Evolutionary conservation across 2,797 vertebrate genomes (phyloP), one percentile per base, ranked within the genome.

Genomic region (Sparus aurata): DNA sequence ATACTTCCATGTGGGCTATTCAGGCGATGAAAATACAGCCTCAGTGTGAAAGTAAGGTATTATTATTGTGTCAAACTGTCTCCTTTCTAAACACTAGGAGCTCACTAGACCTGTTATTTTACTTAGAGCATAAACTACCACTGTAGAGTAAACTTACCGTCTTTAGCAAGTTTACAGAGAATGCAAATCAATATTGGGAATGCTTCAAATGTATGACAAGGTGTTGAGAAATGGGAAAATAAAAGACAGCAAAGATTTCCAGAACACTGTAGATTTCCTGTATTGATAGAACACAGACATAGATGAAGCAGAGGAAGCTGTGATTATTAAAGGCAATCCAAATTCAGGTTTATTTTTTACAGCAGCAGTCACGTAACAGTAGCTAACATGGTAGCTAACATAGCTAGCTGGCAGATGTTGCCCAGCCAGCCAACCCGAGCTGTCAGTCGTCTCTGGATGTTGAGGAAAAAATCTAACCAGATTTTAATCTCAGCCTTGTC

Each of bases 11-110:
- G 60, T 64, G 58, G 47, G 3, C 2, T 2, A 43, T 49, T 43
- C 23, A 30, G 17, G 23, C 45, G 17, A 46, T 55, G 45, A 70
- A 18, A 73, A n/a, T 34, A 27, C 23, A 61, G 47, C 55, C 15
- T 74, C 47, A 16, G 34, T 58, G 1, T 67, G 34, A 67, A 77
- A 49, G 6, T 43, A 49, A 62, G 18, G 57, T 9, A 30, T 45
- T 63, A 53, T 12, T 34, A 43, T 47, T 53, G 13, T 13, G n/a
- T 73, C 30, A 73, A 17, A 34, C 12, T 12, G 12, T 45, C 45
- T 30, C 12, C 1, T 49, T 27, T 75, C 34, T 22, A 54, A 69
- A 49, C 5, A 45, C 34, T 3, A 45, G 2, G 49, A 64, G 55
- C 13, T 67, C 45, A 20, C 13, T 13, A n/a, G 23, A 43, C 7